Evolutionary conservation across 2,113 vertebrate species (phyloP).

Genomic region (Machaerirhynchus nigripectus): DNA sequence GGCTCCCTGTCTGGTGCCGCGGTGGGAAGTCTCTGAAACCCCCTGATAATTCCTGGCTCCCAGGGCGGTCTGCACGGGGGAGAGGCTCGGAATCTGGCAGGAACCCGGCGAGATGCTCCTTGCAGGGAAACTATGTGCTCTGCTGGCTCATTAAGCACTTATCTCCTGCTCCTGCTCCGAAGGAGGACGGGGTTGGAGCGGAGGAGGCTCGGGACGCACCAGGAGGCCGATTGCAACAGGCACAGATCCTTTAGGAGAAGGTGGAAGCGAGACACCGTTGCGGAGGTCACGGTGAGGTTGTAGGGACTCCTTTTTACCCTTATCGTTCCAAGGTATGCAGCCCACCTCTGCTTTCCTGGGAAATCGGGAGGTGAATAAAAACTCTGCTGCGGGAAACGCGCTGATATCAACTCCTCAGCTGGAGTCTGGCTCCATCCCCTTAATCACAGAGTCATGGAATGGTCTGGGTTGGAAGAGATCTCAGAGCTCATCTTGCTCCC

Average conservation of each 20-base stretch:
- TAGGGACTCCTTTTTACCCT: background rate
- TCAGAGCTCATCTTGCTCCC: background rate
- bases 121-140: background rate
- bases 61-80: background rate
- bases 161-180: background rate
- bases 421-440: too few species aligned
- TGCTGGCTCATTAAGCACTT: background rate
- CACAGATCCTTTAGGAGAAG: background rate
- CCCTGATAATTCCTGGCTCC: background rate
- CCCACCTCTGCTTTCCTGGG: background rate
- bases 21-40: background rate
- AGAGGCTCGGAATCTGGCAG: constrained; percentile 22
- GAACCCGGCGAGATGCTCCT: background rate
- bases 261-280: background rate
- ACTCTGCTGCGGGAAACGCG: rapidly evolving
- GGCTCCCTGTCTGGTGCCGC: background rate
- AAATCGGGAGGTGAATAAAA: background rate
- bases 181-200: background rate
- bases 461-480: background rate
- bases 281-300: background rate
- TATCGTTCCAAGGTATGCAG: background rate
- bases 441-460: background rate
- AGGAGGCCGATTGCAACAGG: background rate
- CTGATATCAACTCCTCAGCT: rapidly evolving
- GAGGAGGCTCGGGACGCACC: background rate